Base-by-base conservation (phyloP, 2,113 vertebrate genomes). In the Myotis yumanensis region DNA sequence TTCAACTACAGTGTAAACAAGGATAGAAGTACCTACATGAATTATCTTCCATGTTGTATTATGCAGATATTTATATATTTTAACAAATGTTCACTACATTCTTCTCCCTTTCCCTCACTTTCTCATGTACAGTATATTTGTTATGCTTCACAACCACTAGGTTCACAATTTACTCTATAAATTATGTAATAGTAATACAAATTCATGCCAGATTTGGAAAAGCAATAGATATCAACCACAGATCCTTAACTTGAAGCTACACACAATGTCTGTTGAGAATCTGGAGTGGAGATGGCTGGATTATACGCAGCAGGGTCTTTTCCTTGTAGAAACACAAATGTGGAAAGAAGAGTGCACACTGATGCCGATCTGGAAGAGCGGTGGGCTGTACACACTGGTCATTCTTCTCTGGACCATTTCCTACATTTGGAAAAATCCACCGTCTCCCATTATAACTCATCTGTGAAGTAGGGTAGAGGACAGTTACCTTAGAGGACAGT, bases 151-250 rank as follows among this genome's bases (percentile, higher is more conserved):
- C 22, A 25, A 57, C 22, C n/a, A 37, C 52, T 35, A 84, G 64
- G 4, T 16, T 84, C 51, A 87, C 32, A 84, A 68, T 68, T 68
- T 95, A 52, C 73, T 76, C 48, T n/a, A 23, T 73, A 93, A 82
- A 40, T 77, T 94, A 51, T 11, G 35, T 35, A 59, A 71, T 92
- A 86, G 52, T 64, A 86, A 87, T 89, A 71, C 18, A 93, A 90
- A 92, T 77, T 57, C 54, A 66, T 68, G 40, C 62, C 54, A 84
- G n/a, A 66, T 1, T 4, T 86, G 43, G 28, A 92, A 20, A 17
- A 72, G 11, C 32, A 76, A 76, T 18, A 22, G 14, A 32, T 62
- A 59, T 4, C 37, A 77, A 57, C 25, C 75, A 71, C 32, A 59
- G 59, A 77, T 68, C 28, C 35, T 79, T 68, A 66, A 66, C 46